Conservation (phyloP, 2,113 vertebrate species). For the Bothrops jararaca region DNA sequence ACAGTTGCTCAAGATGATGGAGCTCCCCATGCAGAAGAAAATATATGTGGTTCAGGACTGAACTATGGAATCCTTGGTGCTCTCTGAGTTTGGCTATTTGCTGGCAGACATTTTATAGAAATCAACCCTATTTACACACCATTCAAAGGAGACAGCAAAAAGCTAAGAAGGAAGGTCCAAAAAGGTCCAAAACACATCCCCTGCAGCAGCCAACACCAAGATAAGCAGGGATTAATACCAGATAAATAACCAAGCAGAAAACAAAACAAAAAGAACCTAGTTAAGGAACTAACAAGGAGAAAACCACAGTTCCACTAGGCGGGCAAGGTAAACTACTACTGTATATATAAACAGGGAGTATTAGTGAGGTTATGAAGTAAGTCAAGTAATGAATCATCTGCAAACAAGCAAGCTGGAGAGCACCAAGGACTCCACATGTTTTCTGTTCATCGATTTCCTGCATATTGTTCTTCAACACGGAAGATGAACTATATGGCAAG, state of each 20-base stretch:
- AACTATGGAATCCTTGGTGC: neutral
- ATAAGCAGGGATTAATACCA: neutral
- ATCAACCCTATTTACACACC: neutral
- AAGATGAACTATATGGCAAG: neutral
- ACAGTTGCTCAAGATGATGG: neutral
- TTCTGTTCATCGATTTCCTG: neutral
- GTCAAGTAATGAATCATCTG: neutral
- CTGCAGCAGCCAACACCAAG: neutral
- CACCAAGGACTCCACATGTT: neutral
- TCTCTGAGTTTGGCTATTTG: neutral
- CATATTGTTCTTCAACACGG: neutral
- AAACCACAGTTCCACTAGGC: neutral
- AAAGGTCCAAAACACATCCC: neutral
- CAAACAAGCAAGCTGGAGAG: neutral
- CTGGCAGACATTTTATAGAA: neutral
- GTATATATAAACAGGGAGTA: neutral
- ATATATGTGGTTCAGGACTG: neutral
- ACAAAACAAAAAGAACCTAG: neutral
- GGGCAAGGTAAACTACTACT: neutral
- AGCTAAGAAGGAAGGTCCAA: neutral
- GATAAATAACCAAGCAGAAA: neutral
- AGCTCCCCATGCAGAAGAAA: neutral
- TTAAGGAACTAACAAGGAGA: neutral
- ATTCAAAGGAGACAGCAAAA: neutral
- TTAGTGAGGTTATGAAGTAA: neutral